Evolutionary conservation across 1,140 invertebrate genomes (phyloP).

Genomic region (Potamilus streckersoni): DNA sequence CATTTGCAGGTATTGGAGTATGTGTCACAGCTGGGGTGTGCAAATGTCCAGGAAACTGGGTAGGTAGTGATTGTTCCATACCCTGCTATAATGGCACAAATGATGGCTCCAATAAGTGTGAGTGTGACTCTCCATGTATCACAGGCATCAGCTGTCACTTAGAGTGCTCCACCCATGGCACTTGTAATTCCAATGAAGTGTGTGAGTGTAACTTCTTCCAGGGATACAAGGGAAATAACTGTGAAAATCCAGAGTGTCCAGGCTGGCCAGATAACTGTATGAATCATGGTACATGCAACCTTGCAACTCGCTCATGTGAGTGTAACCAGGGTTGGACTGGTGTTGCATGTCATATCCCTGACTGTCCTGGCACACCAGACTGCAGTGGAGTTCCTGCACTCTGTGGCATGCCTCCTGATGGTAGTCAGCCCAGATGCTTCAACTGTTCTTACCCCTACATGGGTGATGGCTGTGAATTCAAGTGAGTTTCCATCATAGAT

Average conservation of each 20-base stretch:
- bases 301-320: constrained; percentile 28
- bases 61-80: constrained; percentile 42
- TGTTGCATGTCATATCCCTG: constrained; percentile 35
- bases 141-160: constrained; percentile 41
- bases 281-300: constrained; percentile 35
- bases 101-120: constrained; percentile 29
- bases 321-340: constrained; percentile 41
- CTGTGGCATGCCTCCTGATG: constrained; percentile 24
- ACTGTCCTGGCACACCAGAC: constrained; percentile 25
- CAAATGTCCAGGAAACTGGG: constrained; percentile 39
- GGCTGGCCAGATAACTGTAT: constrained; percentile 42
- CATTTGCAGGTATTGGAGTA: constrained; percentile 28
- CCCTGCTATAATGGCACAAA: constrained; percentile 45
- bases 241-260: constrained; percentile 47
- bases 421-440: constrained; percentile 32
- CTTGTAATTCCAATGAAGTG: constrained; percentile 33
- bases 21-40: constrained; percentile 22
- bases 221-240: constrained; percentile 45
- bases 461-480: constrained; percentile 38
- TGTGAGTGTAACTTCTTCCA: constrained; percentile 44
- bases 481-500: constrained; percentile 2
- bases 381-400: constrained; percentile 36
- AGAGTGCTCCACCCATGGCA: constrained; percentile 43
- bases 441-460: constrained; percentile 38
- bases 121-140: constrained; percentile 24